Percentiles rank a stretch among this genome's conserved stretches.
These are phyloP conservation scores for Craterocephalus amniculus DNA, from an alignment of 2,797 vertebrate genomes.

Conservation along the genomic window DNA sequence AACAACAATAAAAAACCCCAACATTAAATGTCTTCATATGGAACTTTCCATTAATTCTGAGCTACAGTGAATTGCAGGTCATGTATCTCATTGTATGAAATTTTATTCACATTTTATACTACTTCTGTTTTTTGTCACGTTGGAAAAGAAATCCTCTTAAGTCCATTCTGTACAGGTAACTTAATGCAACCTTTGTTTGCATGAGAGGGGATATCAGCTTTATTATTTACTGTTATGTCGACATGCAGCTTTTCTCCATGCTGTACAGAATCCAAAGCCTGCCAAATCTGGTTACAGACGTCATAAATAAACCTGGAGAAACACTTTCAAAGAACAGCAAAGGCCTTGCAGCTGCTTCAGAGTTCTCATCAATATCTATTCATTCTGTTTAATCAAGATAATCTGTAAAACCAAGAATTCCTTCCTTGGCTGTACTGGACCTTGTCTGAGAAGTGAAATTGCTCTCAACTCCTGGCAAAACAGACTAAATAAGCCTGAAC, in stretches of 20 bases:
- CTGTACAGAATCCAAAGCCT: not conserved
- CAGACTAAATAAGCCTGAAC: not conserved
- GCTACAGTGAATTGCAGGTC: not conserved
- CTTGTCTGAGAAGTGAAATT: not conserved
- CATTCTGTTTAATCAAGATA: not conserved
- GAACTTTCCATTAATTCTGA: not conserved
- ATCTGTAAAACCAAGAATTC: not conserved
- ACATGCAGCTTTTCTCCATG: not conserved
- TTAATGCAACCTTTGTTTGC: not conserved
- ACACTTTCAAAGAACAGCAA: not conserved
- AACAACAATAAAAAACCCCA: not conserved
- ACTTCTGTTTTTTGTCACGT: not conserved
- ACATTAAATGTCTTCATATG: not conserved
- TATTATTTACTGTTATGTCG: conserved; percentile 4
- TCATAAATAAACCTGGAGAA: not conserved
- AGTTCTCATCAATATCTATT: not conserved
- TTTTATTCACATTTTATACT: not conserved
- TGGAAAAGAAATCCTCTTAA: not conserved
- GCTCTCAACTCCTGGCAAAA: not conserved
- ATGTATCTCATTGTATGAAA: not conserved
- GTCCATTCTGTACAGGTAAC: not conserved
- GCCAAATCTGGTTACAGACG: not conserved
- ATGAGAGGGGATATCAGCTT: not conserved
- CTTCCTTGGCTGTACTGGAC: not conserved
- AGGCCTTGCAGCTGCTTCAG: not conserved